Base-by-base conservation (phyloP, 2,888 invertebrate species). In the Cecidostiba fungosa region DNA sequence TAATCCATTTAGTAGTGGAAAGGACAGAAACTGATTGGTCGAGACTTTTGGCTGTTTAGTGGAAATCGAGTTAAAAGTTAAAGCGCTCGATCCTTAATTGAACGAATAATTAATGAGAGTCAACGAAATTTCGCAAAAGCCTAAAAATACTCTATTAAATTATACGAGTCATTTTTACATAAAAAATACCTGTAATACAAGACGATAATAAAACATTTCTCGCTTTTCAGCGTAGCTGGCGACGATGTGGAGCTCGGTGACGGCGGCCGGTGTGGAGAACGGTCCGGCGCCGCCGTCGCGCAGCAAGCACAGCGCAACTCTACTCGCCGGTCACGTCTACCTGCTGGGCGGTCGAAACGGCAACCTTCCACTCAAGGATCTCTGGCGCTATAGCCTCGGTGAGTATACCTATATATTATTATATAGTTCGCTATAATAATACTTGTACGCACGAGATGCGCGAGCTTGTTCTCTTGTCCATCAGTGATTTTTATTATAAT, bases 311-410 rank as follows among this genome's bases (percentile, higher is more conserved):
- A 97, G 97, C 78, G 96, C 97, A 87, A 97, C 97, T 89, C 94
- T 96, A 88, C 95, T 96, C 88, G 96, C 96, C 73, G 96, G 96
- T n/a, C 94, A 95, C 93, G 95, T 98, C 87, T 98, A 97, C 93
- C 95, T 98, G 88, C 95, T 97, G 88, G 98, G 97, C 19, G 98
- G 98, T n/a, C 94, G 97, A 76, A 97, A 97, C 92, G 96, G 97
- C 29, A 96, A 96, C 90, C 94, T 97, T 89, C 97, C 97, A 4
- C 95, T 97, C 86, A 95, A 96, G 92, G 98, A 98, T 94, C 96
- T 98, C 91, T 98, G 98, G 98, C 95, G 96, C 90, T 97, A 97
- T 91, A 95, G 96, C 90, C 94, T 97, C 74, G 95, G 97, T 97
- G 90, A 94, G 94, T 89, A 32, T 32, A 32, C 54, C 12, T 32